Evolutionary conservation across 2,888 invertebrate genomes (phyloP).

Genomic region (Spodoptera littoralis): DNA sequence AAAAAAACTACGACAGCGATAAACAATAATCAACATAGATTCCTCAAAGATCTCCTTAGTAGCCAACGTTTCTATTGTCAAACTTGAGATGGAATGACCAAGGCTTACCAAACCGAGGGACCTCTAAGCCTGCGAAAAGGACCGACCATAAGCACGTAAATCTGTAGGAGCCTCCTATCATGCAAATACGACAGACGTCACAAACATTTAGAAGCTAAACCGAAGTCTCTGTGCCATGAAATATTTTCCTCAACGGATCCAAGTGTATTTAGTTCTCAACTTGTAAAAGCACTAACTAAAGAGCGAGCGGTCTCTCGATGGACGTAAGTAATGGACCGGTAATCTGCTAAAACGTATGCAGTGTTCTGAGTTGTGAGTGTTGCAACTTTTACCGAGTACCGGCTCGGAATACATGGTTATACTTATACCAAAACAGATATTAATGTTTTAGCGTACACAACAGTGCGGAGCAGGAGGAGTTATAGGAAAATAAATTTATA

Average conservation of each 20-base stretch:
- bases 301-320: constrained; percentile 5
- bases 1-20: too few relatives aligned
- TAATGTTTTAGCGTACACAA: not conserved
- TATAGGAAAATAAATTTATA: too few relatives aligned
- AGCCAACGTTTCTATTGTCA: too few relatives aligned
- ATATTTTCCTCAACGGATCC: not conserved
- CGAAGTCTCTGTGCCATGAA: not conserved
- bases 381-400: constrained; percentile 29
- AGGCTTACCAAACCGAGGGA: too few relatives aligned
- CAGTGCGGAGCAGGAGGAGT: not conserved
- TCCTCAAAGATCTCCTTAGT: too few relatives aligned
- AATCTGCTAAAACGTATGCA: constrained; percentile 37
- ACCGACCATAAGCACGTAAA: not conserved
- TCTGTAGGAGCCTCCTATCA: not conserved
- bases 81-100: too few relatives aligned
- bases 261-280: not conserved
- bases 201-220: constrained; percentile 1
- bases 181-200: constrained; percentile 16
- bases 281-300: constrained; percentile 13
- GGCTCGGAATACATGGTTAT: not conserved
- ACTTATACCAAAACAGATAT: constrained; percentile 8
- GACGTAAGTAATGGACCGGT: constrained; percentile 34
- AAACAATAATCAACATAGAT: too few relatives aligned
- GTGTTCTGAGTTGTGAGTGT: constrained; percentile 23
- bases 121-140: too few relatives aligned